phyloP scores from a whole-genome alignment of 2,888 invertebrate species.

The Plagodis dolabraria region DNA sequence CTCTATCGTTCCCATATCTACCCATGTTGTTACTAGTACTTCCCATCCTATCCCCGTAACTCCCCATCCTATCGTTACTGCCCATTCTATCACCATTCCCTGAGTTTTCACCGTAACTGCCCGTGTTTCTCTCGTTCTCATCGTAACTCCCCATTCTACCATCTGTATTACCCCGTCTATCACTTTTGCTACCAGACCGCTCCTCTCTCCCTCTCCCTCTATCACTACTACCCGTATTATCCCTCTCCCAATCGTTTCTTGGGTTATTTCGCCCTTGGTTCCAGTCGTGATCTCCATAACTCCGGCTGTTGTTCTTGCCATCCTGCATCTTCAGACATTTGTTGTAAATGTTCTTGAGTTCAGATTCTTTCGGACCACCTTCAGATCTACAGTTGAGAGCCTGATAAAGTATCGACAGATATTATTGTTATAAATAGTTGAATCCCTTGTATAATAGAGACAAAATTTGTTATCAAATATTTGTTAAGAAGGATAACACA shows the following conservation, averaged over 20 bases:
- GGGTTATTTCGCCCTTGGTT: constrained; percentile 52
- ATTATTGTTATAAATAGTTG: no score
- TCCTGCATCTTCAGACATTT: constrained; percentile 82
- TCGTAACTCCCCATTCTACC: constrained; percentile 39
- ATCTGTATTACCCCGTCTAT: constrained; percentile 41
- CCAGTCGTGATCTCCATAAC: constrained; percentile 58
- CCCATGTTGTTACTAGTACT: constrained; percentile 36
- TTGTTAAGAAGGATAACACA: neutral
- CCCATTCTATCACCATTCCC: constrained; percentile 42
- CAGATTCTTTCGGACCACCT: constrained; percentile 84
- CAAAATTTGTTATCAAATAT: neutral
- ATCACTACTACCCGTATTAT: constrained; percentile 37
- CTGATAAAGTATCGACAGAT: constrained; percentile 48
- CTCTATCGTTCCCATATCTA: constrained; percentile 28
- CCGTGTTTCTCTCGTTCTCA: constrained; percentile 33
- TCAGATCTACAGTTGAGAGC: constrained; percentile 85
- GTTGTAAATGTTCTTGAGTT: constrained; percentile 83
- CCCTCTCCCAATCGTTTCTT: constrained; percentile 52
- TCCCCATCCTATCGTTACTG: constrained; percentile 18
- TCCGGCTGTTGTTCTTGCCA: constrained; percentile 52
- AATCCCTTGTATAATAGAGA: neutral
- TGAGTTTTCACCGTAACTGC: constrained; percentile 37
- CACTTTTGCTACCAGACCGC: constrained; percentile 46
- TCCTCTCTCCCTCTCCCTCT: constrained; percentile 39
- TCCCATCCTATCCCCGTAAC: constrained; percentile 25